Evolutionary conservation across 2,888 invertebrate species (phyloP).

Genomic region (Lithodes maja): DNA sequence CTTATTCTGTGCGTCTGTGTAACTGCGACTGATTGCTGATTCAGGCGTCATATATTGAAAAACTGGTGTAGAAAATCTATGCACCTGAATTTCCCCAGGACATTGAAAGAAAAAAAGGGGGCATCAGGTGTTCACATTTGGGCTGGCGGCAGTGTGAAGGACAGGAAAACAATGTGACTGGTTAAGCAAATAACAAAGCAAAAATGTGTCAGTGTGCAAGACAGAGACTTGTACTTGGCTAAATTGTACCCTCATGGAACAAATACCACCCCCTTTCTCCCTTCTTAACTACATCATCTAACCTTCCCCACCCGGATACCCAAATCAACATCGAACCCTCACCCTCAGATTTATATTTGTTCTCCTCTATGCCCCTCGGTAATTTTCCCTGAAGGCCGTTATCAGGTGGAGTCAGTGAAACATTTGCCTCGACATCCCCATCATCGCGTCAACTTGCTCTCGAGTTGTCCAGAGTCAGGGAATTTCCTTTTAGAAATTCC

Average conservation of each 20-base stretch:
- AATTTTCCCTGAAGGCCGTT: no score
- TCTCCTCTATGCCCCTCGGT: no score
- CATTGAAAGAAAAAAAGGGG: neutral
- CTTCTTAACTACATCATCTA: slow-evolving; percentile 3
- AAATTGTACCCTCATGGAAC: neutral
- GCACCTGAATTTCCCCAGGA: neutral
- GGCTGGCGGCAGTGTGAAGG: slow-evolving; percentile 47
- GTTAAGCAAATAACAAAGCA: neutral
- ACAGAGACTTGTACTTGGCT: slow-evolving; percentile 47
- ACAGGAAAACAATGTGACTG: slow-evolving; percentile 19
- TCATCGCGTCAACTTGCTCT: neutral
- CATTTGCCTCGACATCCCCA: neutral
- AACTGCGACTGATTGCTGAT: neutral
- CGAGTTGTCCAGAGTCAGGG: neutral
- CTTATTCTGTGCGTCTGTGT: neutral
- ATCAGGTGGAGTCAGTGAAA: neutral
- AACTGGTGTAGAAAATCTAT: neutral
- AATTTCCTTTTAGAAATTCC: neutral
- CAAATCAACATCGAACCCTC: neutral
- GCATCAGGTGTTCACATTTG: slow-evolving; percentile 4
- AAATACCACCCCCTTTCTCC: neutral
- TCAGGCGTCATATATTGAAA: neutral
- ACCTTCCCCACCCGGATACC: neutral
- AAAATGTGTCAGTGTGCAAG: slow-evolving; percentile 32
- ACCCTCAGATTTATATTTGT: neutral